Evolutionary conservation across 35 echinoderm and acorn worm species (phyloP).

Genomic region (Chiridota heheva): DNA sequence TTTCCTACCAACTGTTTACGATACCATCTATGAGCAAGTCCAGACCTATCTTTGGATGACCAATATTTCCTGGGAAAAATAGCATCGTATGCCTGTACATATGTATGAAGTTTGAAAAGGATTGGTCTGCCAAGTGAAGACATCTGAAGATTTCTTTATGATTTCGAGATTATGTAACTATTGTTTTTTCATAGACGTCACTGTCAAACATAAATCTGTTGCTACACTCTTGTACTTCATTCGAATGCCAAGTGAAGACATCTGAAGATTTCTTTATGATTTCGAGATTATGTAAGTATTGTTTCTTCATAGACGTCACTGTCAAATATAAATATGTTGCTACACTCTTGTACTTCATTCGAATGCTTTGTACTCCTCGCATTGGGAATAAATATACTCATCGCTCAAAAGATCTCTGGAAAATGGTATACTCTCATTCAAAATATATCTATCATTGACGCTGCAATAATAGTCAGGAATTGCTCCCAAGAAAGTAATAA

Average conservation of each 20-base stretch:
- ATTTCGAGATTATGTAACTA: no score
- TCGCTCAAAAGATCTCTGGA: not conserved
- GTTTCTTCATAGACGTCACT: slow-evolving; percentile 8
- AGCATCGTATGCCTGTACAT: no score
- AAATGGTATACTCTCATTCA: not conserved
- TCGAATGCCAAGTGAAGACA: no score
- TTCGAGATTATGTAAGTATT: not conserved
- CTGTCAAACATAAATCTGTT: slow-evolving; percentile 1
- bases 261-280: no score
- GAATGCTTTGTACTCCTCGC: no score
- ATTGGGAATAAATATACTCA: not conserved
- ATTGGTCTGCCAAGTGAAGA: no score
- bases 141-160: no score
- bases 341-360: not conserved
- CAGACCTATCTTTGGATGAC: not conserved
- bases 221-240: no score
- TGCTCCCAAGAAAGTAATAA: slow-evolving; percentile 24
- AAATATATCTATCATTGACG: not conserved
- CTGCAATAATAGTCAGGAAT: slow-evolving; percentile 21
- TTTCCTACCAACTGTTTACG: not conserved
- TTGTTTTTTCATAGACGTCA: slow-evolving; percentile 3
- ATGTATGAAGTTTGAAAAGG: no score
- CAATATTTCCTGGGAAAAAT: not conserved
- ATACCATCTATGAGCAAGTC: not conserved
- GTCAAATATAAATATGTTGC: not conserved